These are phyloP conservation scores for Coleophora flavipennella DNA, from an alignment of 2,888 invertebrate genomes.

Conservation along the genomic window DNA sequence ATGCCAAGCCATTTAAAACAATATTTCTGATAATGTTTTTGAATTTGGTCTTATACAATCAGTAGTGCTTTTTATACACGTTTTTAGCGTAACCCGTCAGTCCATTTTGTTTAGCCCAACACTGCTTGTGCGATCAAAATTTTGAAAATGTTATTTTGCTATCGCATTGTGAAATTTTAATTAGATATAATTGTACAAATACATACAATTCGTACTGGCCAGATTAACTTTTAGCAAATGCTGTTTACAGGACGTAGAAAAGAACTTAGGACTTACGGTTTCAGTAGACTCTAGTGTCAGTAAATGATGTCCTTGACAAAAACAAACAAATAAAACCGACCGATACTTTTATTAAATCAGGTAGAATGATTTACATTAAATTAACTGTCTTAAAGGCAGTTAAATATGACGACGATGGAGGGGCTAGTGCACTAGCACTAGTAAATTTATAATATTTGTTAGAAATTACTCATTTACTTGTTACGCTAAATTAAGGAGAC, in stretches of 20 bases:
- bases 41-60: constrained; percentile 65
- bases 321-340: too few species aligned
- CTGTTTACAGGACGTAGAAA: constrained; percentile 42
- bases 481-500: constrained; percentile 40
- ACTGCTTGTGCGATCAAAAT: constrained; percentile 60
- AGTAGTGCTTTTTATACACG: constrained; percentile 69
- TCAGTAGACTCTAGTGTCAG: constrained; percentile 14
- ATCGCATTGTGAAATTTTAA: constrained; percentile 49
- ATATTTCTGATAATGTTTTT: constrained; percentile 66
- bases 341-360: too few species aligned
- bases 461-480: constrained; percentile 37
- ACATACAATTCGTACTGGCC: constrained; percentile 36
- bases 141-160: constrained; percentile 63
- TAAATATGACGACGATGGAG: constrained; percentile 34
- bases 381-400: constrained; percentile 54
- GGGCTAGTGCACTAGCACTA: constrained; percentile 39
- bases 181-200: constrained; percentile 39
- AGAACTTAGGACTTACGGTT: too few species aligned
- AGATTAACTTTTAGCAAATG: constrained; percentile 40
- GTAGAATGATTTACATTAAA: constrained; percentile 38
- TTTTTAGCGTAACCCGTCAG: constrained; percentile 68
- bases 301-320: too few species aligned
- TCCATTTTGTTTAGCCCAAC: constrained; percentile 72
- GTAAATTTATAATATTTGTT: constrained; percentile 33
- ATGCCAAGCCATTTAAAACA: constrained; percentile 60